Percentiles rank a stretch among this genome's conserved stretches.
These are phyloP conservation scores for Abscondita cerata DNA, from an alignment of 2,888 invertebrate genomes.

Conservation along the genomic window DNA sequence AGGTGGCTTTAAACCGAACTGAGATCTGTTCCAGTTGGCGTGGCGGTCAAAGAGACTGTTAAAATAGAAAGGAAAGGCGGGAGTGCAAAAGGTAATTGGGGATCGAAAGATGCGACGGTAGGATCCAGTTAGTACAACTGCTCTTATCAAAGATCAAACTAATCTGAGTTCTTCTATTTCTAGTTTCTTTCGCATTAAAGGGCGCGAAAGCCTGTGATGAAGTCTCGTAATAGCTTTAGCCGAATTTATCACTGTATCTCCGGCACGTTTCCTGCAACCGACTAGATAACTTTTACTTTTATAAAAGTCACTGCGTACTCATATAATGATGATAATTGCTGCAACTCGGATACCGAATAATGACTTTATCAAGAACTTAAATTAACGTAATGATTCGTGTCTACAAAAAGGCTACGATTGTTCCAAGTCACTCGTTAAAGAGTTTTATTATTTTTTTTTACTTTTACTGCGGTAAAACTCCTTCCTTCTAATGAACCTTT, in stretches of 20 bases:
- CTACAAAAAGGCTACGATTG: conserved; percentile 45
- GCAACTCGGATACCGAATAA: conserved; percentile 51
- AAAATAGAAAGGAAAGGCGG: conserved; percentile 39
- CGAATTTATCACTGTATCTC: conserved; percentile 55
- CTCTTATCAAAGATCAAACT: conserved; percentile 54
- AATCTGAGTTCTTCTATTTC: conserved; percentile 56
- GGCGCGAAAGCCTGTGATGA: conserved; percentile 52
- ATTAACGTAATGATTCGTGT: conserved; percentile 55
- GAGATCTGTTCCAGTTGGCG: conserved; percentile 31
- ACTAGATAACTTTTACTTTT: conserved; percentile 49
- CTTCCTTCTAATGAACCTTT: conserved; percentile 41
- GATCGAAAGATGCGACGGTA: conserved; percentile 34
- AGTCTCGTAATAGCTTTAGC: conserved; percentile 52
- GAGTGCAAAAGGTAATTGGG: conserved; percentile 46
- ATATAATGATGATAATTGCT: conserved; percentile 55
- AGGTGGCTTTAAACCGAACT: conserved; percentile 38
- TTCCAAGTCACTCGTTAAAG: conserved; percentile 51
- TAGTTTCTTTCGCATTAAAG: conserved; percentile 53
- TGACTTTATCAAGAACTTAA: conserved; percentile 53
- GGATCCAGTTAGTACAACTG: conserved; percentile 42
- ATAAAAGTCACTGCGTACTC: conserved; percentile 46
- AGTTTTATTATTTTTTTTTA: conserved; percentile 46
- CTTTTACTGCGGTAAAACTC: conserved; percentile 37
- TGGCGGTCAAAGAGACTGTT: conserved; percentile 32
- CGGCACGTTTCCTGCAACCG: conserved; percentile 50